Conservation (phyloP, 2,888 invertebrate genomes). For the Trichopria drosophilae region DNA sequence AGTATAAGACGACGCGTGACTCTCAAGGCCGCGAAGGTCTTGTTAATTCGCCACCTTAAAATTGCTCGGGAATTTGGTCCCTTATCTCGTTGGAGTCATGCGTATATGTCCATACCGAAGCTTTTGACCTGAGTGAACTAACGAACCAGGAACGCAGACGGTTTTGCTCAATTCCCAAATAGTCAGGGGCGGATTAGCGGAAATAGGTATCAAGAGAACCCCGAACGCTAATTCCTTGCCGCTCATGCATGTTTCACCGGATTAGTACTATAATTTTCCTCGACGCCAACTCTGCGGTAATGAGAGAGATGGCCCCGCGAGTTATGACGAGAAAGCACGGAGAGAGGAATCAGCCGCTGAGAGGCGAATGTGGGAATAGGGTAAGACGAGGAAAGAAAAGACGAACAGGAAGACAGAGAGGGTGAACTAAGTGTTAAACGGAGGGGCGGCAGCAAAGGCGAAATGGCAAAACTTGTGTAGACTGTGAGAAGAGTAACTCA, state of each 20-base stretch:
- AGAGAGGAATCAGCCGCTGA: background rate
- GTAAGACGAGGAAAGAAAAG: background rate
- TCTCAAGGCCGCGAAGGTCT: conserved; percentile 32
- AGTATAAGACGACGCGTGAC: too few species aligned
- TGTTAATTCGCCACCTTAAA: conserved; percentile 38
- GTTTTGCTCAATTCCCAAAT: conserved; percentile 34
- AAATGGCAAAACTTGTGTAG: too few species aligned
- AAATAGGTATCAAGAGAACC: conserved; percentile 28
- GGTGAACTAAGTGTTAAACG: conserved; percentile 11
- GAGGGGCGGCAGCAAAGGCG: conserved; percentile 11
- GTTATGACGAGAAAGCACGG: conserved; percentile 11
- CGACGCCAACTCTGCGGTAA: conserved; percentile 9
- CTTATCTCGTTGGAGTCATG: conserved; percentile 25
- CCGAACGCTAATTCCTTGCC: conserved; percentile 36
- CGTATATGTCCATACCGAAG: background rate
- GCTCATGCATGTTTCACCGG: conserved; percentile 41
- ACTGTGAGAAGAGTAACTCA: too few species aligned
- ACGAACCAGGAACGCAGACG: conserved; percentile 19
- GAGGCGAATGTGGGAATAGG: background rate
- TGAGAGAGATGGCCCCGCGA: background rate
- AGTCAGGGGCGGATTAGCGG: conserved; percentile 34
- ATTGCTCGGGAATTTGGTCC: conserved; percentile 30
- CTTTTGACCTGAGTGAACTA: conserved; percentile 8
- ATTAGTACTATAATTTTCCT: conserved; percentile 42
- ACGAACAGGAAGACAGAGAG: background rate